A percentile compares a stretch with the other conserved stretches of the same genome.
Evolutionary conservation across 2,113 vertebrate species (phyloP).

Genomic region (Naja naja): DNA sequence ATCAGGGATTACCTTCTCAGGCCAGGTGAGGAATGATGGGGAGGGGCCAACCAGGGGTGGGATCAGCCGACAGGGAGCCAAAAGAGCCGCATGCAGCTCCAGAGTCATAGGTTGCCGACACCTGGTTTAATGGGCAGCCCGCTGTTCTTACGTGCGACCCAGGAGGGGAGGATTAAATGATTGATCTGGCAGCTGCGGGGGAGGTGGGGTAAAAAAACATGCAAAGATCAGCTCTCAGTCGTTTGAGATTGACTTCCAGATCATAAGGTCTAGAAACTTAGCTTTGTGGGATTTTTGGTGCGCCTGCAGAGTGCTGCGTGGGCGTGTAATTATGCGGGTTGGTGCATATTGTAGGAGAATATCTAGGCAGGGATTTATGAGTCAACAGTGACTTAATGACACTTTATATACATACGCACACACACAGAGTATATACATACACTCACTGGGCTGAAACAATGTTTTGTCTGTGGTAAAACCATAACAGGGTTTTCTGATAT

Average conservation of each 20-base stretch:
- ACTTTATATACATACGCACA: background rate
- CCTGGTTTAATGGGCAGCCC: too few relatives aligned
- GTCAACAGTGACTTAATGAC: background rate
- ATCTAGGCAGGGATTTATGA: background rate
- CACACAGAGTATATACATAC: background rate
- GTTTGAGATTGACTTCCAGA: background rate
- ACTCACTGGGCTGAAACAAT: background rate
- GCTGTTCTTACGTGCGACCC: too few relatives aligned
- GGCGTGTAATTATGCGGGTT: background rate
- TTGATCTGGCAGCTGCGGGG: too few relatives aligned
- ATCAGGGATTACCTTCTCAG: too few relatives aligned
- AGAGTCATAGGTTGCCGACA: too few relatives aligned
- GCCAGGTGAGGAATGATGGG: too few relatives aligned
- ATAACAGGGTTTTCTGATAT: background rate
- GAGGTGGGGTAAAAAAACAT: background rate
- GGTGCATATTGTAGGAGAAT: background rate
- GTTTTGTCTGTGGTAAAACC: background rate
- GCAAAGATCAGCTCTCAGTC: background rate
- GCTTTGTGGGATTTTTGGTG: background rate
- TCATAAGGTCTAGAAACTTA: background rate
- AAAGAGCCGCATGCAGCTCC: too few relatives aligned
- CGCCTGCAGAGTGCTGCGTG: accelerated
- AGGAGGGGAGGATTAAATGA: too few relatives aligned
- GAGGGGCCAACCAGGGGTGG: too few relatives aligned
- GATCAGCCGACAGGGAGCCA: too few relatives aligned